These are phyloP conservation scores for Furcifer pardalis DNA, from an alignment of 2,797 vertebrate species.

Conservation along the genomic window DNA sequence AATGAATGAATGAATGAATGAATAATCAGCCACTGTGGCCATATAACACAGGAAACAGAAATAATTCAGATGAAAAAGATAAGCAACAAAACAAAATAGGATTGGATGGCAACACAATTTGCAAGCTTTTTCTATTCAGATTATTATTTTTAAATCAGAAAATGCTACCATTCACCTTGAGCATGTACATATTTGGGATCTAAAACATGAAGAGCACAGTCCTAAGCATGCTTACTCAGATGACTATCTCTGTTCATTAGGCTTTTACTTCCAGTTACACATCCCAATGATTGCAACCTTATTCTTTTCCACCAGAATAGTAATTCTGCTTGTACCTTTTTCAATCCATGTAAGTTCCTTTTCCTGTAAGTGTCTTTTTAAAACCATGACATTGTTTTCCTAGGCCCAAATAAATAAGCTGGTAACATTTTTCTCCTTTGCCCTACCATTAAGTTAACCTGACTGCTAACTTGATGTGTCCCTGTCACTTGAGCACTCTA, in stretches of 20 bases:
- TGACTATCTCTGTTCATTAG: background rate
- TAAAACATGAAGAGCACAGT: background rate
- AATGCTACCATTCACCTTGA: background rate
- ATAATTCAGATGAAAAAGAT: no score
- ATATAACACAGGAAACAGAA: no score
- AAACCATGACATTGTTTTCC: conserved; percentile 58
- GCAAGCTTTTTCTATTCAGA: background rate
- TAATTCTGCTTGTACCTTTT: background rate
- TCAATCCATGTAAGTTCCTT: conserved; percentile 15
- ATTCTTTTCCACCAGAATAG: background rate
- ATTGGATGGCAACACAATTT: background rate
- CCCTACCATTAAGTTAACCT: conserved; percentile 76
- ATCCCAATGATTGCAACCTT: background rate
- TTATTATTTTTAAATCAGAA: background rate
- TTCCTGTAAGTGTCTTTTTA: conserved; percentile 49
- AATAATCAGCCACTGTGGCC: no score
- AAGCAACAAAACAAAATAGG: no score
- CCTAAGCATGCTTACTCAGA: background rate
- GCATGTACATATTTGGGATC: background rate
- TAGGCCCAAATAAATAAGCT: conserved; percentile 70
- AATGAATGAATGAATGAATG: no score
- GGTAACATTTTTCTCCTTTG: conserved; percentile 74
- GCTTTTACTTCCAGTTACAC: background rate
- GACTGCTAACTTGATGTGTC: conserved; percentile 72
- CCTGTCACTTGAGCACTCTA: conserved; percentile 78